A percentile compares a stretch with the other conserved stretches of the same genome.
phyloP scores from a whole-genome alignment of 2,113 vertebrate genomes.

The Ophthalmolycus amberensis region DNA sequence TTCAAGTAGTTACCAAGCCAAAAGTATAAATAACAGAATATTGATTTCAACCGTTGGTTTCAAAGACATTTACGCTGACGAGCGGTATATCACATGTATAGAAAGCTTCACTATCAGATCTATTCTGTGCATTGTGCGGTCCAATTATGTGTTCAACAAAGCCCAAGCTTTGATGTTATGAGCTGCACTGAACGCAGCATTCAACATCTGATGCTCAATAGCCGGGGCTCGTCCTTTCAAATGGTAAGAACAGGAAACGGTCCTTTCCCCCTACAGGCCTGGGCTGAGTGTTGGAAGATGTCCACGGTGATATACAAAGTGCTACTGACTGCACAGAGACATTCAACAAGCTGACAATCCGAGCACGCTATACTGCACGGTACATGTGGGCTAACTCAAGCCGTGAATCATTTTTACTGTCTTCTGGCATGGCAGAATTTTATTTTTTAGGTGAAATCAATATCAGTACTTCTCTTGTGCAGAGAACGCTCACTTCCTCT shows the following conservation, averaged over 20 bases:
- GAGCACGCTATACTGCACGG: neutral
- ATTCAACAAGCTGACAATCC: neutral
- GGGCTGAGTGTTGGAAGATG: conserved; percentile 10
- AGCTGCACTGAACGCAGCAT: conserved; percentile 7
- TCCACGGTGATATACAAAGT: conserved; percentile 14
- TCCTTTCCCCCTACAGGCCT: conserved; percentile 5
- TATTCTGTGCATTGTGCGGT: neutral
- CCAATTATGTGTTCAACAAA: conserved; percentile 6
- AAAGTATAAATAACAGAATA: neutral
- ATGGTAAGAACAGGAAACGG: conserved; percentile 33
- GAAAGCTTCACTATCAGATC: neutral
- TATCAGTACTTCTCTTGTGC: neutral
- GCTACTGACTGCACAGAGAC: conserved; percentile 13
- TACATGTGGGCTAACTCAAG: neutral
- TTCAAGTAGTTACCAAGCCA: neutral
- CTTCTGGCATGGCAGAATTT: neutral
- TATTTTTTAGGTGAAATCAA: neutral
- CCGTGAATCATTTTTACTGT: neutral
- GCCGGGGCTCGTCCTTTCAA: conserved; percentile 33
- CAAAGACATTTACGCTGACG: neutral
- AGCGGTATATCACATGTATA: neutral
- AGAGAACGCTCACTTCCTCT: neutral
- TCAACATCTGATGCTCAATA: conserved; percentile 12
- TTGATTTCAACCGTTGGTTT: neutral
- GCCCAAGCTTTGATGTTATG: conserved; percentile 34